A percentile compares a stretch with the other conserved stretches of the same genome.
Evolutionary conservation across 92 coral and sea anemone genomes (phyloP).

Genomic region (Actinostola sp.): DNA sequence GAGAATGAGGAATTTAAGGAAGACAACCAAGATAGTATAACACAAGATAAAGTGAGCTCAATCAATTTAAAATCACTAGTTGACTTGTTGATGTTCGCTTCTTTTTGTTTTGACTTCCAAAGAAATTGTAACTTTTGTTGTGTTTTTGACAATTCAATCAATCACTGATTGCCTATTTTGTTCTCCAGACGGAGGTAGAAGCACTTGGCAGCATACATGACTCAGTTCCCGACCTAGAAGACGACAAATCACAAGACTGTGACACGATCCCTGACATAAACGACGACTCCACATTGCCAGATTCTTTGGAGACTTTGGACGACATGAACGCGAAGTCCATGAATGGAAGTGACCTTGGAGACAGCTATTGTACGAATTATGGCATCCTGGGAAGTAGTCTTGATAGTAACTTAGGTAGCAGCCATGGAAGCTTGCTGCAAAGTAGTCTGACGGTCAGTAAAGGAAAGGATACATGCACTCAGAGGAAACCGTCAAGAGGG

Average conservation of each 20-base stretch:
- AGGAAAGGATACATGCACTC: constrained; percentile 79
- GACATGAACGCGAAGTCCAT: constrained; percentile 18
- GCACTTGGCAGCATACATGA: constrained; percentile 15
- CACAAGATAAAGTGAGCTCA: constrained; percentile 22
- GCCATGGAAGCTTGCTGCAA: constrained; percentile 48
- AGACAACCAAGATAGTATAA: constrained; percentile 12
- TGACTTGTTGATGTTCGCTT: background rate
- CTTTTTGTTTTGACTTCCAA: background rate
- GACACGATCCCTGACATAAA: constrained; percentile 23
- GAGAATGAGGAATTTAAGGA: constrained; percentile 43
- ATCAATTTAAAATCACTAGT: background rate
- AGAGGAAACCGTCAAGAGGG: constrained; percentile 81
- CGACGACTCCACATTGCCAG: constrained; percentile 23
- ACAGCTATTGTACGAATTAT: constrained; percentile 45
- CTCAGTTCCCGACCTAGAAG: constrained; percentile 25
- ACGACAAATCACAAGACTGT: constrained; percentile 33
- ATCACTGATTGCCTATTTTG: background rate
- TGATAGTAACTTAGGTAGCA: constrained; percentile 65
- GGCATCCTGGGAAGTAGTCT: constrained; percentile 48
- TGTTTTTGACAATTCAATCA: no score
- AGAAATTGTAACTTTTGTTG: background rate
- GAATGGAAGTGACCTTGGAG: constrained; percentile 23
- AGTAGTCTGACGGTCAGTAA: constrained; percentile 65
- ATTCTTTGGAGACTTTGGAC: constrained; percentile 10
- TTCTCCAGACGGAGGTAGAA: constrained; percentile 13